A percentile compares a stretch with the other conserved stretches of the same genome.
phyloP scores from a whole-genome alignment of 2,113 vertebrate genomes.

The Ceuthmochares aereus region DNA sequence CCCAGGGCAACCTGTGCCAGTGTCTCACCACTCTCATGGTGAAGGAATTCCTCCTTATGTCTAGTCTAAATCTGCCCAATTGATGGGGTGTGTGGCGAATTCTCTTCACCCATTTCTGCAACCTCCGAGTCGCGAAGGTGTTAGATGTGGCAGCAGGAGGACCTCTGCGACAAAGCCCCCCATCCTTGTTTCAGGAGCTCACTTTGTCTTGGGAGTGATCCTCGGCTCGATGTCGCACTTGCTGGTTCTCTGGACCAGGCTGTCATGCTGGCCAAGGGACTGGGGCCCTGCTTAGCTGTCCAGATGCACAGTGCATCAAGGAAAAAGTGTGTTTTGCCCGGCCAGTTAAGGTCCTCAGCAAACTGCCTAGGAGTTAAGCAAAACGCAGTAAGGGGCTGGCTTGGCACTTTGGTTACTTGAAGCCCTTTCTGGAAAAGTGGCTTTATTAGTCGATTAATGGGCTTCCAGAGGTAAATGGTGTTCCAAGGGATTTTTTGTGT shows the following conservation, averaged over 20 bases:
- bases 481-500: accelerated
- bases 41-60: too few relatives aligned
- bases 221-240: accelerated
- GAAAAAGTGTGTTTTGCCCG: not conserved
- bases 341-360: accelerated
- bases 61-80: too few relatives aligned
- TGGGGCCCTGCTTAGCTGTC: accelerated
- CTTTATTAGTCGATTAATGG: not conserved
- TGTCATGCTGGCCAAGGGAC: accelerated
- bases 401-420: not conserved
- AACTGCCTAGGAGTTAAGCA: not conserved
- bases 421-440: not conserved
- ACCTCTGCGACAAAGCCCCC: accelerated
- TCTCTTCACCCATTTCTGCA: accelerated
- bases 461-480: not conserved
- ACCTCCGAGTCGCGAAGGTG: accelerated
- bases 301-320: accelerated
- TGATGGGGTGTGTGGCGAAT: accelerated
- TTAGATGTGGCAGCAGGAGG: accelerated
- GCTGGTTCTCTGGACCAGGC: accelerated
- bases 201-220: accelerated
- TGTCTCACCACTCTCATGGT: too few relatives aligned
- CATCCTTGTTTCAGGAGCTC: accelerated
- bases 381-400: not conserved
- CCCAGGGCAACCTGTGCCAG: too few relatives aligned